Conservation (phyloP, 2,113 vertebrate species). For the Spizaetus ornatus region DNA sequence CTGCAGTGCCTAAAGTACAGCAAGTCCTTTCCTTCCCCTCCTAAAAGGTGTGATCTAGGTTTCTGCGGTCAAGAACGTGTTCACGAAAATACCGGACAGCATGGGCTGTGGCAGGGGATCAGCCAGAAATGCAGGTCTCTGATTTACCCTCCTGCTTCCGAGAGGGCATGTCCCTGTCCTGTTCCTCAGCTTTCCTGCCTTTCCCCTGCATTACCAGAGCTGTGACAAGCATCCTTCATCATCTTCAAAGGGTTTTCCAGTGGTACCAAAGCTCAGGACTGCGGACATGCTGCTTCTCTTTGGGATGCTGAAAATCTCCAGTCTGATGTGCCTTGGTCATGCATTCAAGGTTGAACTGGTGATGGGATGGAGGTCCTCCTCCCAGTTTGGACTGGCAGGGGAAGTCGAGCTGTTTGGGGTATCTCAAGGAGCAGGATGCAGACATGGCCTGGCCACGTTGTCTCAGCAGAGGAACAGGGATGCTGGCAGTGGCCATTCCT, state of each 20-base stretch:
- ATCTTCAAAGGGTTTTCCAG: not conserved
- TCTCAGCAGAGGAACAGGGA: not conserved
- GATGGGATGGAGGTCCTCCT: not conserved
- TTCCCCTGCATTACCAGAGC: not conserved
- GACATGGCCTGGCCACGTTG: not conserved
- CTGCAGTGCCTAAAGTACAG: not conserved
- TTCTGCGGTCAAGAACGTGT: rapidly evolving
- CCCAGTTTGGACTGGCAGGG: not conserved
- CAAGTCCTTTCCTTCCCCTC: not conserved
- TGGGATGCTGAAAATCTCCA: not conserved
- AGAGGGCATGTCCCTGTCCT: not conserved
- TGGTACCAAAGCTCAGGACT: not conserved
- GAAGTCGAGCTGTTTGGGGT: not conserved
- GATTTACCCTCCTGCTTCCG: not conserved
- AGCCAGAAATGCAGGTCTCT: not conserved
- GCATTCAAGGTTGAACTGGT: not conserved
- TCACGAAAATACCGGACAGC: not conserved
- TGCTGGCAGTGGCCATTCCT: not conserved
- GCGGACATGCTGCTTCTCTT: not conserved
- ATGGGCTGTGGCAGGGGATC: not conserved
- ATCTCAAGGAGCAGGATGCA: not conserved
- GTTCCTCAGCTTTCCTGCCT: not conserved
- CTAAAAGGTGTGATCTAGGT: not conserved
- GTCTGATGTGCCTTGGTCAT: too few relatives aligned
- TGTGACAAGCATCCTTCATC: not conserved